phyloP scores from a whole-genome alignment of 2,888 invertebrate species.

The Agelastica alni region DNA sequence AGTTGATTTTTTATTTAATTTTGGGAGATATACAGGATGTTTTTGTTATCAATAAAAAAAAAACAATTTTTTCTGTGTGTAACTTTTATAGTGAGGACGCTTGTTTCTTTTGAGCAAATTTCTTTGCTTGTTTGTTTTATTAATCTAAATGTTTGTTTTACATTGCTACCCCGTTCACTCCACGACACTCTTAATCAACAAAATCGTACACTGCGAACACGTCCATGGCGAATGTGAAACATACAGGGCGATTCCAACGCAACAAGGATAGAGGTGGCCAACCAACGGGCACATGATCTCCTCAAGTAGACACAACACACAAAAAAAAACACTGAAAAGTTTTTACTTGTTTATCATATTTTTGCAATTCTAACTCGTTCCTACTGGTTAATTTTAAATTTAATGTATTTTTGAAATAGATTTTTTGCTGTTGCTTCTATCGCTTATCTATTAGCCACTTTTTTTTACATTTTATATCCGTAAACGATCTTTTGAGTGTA shows the following conservation, averaged over 20 bases:
- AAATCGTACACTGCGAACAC: slow-evolving; percentile 38
- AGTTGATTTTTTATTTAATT: too few species aligned
- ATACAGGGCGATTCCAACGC: slow-evolving; percentile 87
- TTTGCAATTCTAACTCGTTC: slow-evolving; percentile 39
- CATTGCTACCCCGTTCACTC: slow-evolving; percentile 53
- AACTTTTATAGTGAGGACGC: too few species aligned
- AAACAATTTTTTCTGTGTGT: too few species aligned
- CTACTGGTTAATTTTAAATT: slow-evolving; percentile 23
- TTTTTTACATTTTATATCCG: too few species aligned
- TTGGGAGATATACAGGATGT: too few species aligned
- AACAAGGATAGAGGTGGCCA: slow-evolving; percentile 94
- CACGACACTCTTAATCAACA: slow-evolving; percentile 41
- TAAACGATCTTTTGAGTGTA: too few species aligned
- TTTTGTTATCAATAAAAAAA: too few species aligned
- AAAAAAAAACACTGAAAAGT: slow-evolving; percentile 45
- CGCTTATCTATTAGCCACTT: slow-evolving; percentile 5
- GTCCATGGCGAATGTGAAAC: slow-evolving; percentile 29
- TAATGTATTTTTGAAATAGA: neutral
- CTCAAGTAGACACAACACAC: slow-evolving; percentile 73
- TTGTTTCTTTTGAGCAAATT: slow-evolving; percentile 8
- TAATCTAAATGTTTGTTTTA: slow-evolving; percentile 54
- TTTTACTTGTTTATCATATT: slow-evolving; percentile 29
- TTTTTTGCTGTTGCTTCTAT: neutral
- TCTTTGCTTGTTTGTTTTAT: slow-evolving; percentile 39
- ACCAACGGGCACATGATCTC: slow-evolving; percentile 95